phyloP scores from a whole-genome alignment of 2,888 invertebrate species.

The Chalcis sispes region DNA sequence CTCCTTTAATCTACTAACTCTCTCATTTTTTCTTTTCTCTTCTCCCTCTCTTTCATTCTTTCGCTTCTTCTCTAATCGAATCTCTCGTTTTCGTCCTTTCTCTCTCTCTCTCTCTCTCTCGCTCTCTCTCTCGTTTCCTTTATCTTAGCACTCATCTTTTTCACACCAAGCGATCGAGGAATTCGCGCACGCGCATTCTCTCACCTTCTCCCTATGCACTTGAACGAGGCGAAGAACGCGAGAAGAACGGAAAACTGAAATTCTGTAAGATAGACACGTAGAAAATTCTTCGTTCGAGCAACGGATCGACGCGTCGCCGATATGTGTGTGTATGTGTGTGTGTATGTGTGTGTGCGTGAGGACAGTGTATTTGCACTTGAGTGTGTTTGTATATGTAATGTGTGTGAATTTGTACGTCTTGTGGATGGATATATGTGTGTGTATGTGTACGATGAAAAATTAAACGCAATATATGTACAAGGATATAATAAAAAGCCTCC shows the following conservation, averaged over 20 bases:
- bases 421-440: conserved; percentile 2
- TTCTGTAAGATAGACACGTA: conserved; percentile 61
- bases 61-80: neutral
- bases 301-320: conserved; percentile 46
- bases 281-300: conserved; percentile 62
- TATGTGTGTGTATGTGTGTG: too few relatives aligned
- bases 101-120: conserved; percentile 7
- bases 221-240: conserved; percentile 47
- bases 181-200: conserved; percentile 43
- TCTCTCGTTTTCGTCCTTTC: neutral
- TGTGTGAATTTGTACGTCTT: neutral
- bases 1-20: too few relatives aligned
- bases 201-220: neutral
- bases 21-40: neutral
- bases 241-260: conserved; percentile 61
- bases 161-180: conserved; percentile 39
- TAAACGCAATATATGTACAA: conserved; percentile 54
- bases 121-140: neutral
- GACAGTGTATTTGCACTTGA: too few relatives aligned
- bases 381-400: too few relatives aligned
- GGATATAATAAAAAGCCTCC: conserved; percentile 40
- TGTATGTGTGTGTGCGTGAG: too few relatives aligned
- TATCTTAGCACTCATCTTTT: conserved; percentile 40
- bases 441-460: conserved; percentile 49
- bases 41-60: conserved; percentile 11